phyloP scores from a whole-genome alignment of 2,888 invertebrate genomes.

The Xylocampa areola region DNA sequence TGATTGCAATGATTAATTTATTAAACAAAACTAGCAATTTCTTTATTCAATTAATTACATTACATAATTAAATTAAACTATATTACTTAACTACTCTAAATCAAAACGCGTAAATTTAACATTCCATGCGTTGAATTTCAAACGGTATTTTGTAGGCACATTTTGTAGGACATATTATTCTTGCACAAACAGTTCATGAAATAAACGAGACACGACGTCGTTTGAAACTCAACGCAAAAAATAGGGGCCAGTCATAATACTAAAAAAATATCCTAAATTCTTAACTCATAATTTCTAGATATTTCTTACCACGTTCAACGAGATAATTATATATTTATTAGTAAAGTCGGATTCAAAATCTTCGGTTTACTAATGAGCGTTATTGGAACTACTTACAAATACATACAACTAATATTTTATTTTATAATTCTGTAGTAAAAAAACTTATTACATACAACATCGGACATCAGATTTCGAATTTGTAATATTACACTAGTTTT shows the following conservation, averaged over 20 bases:
- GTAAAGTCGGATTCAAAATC: too few species aligned
- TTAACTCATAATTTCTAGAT: background rate
- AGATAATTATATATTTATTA: background rate
- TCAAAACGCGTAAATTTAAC: conserved; percentile 5
- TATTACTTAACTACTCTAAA: conserved; percentile 18
- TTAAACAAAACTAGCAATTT: conserved; percentile 67
- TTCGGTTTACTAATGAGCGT: too few species aligned
- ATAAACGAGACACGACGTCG: too few species aligned
- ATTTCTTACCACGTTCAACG: too few species aligned
- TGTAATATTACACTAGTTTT: conserved; percentile 22
- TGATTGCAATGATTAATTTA: conserved; percentile 71
- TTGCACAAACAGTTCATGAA: too few species aligned
- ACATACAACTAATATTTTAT: too few species aligned
- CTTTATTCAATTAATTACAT: conserved; percentile 47
- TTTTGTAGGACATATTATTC: too few species aligned
- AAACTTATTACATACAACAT: conserved; percentile 4
- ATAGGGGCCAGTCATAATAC: conserved; percentile 11
- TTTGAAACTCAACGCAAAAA: conserved; percentile 24
- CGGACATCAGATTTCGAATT: conserved; percentile 23
- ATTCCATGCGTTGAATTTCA: conserved; percentile 11
- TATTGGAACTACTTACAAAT: too few species aligned
- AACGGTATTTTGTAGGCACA: conserved; percentile 10
- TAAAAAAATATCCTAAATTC: background rate
- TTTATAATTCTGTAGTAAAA: conserved; percentile 1
- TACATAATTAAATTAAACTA: conserved; percentile 45